phyloP scores from a whole-genome alignment of 2,797 vertebrate genomes.

The Amblyraja radiata region DNA sequence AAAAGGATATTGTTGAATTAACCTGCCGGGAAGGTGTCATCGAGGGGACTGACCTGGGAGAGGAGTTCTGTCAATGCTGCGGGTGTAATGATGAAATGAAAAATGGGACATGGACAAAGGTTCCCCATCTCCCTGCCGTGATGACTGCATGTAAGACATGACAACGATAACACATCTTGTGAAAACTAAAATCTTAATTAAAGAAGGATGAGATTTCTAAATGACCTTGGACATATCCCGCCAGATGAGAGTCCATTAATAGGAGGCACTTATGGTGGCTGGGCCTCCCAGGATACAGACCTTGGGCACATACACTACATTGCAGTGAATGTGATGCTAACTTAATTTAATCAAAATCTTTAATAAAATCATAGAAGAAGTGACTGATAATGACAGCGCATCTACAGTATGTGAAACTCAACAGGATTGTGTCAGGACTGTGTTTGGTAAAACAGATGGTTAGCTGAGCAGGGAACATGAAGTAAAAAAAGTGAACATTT shows the following conservation, averaged over 20 bases:
- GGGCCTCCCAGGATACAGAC: not conserved
- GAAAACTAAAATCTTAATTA: constrained; percentile 33
- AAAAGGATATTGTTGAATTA: not conserved
- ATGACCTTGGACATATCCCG: constrained; percentile 15
- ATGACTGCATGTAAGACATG: constrained; percentile 1
- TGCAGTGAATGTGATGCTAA: not conserved
- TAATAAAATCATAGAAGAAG: not conserved
- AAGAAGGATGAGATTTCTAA: constrained; percentile 1
- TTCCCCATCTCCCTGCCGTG: not conserved
- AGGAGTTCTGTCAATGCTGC: not conserved
- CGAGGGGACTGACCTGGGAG: not conserved
- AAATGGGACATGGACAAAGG: not conserved
- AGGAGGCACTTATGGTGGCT: not conserved
- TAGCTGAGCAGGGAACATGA: constrained; percentile 45
- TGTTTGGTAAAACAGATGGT: constrained; percentile 57
- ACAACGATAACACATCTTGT: not conserved
- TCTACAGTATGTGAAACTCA: not conserved
- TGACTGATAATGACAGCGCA: not conserved
- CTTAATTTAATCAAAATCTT: not conserved
- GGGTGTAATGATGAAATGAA: not conserved
- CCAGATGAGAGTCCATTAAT: constrained; percentile 8
- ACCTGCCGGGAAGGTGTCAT: not conserved
- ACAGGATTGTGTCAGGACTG: constrained; percentile 30
- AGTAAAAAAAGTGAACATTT: constrained; percentile 26
- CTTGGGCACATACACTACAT: not conserved